These are phyloP conservation scores for Notolepis coatsorum DNA, from an alignment of 2,797 vertebrate genomes.

Conservation along the genomic window DNA sequence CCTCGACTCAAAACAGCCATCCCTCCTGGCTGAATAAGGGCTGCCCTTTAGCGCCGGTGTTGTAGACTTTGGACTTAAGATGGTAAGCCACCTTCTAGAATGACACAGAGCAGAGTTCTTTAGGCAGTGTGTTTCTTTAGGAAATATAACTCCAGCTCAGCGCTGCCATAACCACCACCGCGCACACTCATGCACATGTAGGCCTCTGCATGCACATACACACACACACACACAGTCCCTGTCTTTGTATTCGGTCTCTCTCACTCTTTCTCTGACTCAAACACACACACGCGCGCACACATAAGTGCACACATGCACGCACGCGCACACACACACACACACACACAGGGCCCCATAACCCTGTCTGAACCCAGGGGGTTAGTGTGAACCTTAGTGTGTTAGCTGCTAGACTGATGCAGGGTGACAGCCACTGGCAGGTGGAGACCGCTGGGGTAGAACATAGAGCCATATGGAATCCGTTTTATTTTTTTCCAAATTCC, in stretches of 20 bases:
- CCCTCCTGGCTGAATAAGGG: conserved; percentile 42
- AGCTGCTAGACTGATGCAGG: not conserved
- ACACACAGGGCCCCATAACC: not conserved
- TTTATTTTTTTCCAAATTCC: no score
- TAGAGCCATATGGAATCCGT: no score
- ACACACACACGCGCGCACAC: no score
- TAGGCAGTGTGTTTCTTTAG: conserved; percentile 20
- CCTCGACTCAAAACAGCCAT: conserved; percentile 66
- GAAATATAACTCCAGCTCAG: conserved; percentile 46
- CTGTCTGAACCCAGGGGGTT: no score
- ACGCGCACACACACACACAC: not conserved
- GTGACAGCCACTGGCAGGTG: not conserved
- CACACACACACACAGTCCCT: conserved; percentile 1
- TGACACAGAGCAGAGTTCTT: conserved; percentile 37
- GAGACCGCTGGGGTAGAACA: no score
- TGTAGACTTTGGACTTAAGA: conserved; percentile 20
- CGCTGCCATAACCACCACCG: conserved; percentile 6
- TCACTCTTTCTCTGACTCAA: no score
- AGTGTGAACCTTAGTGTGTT: conserved; percentile 22
- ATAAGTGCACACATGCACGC: not conserved
- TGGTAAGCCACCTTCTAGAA: conserved; percentile 54
- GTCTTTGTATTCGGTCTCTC: no score
- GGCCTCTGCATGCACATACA: not conserved
- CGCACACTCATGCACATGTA: not conserved
- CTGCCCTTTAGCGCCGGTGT: conserved; percentile 45